phyloP scores from a whole-genome alignment of 2,797 vertebrate genomes.

The Hephaestus fuliginosus region DNA sequence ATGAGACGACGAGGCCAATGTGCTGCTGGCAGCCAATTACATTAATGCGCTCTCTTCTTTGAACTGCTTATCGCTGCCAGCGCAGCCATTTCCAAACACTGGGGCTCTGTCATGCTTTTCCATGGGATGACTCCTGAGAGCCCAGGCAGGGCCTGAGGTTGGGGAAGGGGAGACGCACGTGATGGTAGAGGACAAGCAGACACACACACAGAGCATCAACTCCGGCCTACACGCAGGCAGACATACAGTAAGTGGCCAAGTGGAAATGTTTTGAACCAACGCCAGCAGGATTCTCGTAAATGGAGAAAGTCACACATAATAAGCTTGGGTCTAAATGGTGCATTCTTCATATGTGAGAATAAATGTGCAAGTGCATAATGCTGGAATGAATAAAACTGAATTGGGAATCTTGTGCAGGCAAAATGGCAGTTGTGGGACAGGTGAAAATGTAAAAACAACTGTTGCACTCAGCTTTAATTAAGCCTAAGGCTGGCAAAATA shows the following conservation, averaged over 20 bases:
- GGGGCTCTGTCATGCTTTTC: slow-evolving; percentile 83
- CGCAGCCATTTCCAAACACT: slow-evolving; percentile 85
- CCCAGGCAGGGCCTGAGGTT: slow-evolving; percentile 65
- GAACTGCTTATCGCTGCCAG: slow-evolving; percentile 90
- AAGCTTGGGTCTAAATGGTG: slow-evolving; percentile 27
- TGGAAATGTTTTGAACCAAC: slow-evolving; percentile 54
- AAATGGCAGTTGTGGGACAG: slow-evolving; percentile 2
- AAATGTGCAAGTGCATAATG: slow-evolving; percentile 12
- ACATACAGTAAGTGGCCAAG: slow-evolving; percentile 44
- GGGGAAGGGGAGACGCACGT: slow-evolving; percentile 63
- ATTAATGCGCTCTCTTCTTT: slow-evolving; percentile 88
- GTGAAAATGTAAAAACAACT: background rate
- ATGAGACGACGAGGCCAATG: slow-evolving; percentile 81
- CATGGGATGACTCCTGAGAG: slow-evolving; percentile 80
- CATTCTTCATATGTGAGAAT: slow-evolving; percentile 20
- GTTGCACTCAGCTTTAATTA: slow-evolving; percentile 2
- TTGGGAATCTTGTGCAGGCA: slow-evolving; percentile 14
- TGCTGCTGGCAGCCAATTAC: slow-evolving; percentile 89
- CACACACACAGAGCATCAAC: slow-evolving; percentile 38
- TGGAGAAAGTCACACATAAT: slow-evolving; percentile 44
- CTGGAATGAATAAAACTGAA: slow-evolving; percentile 4
- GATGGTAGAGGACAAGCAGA: slow-evolving; percentile 68
- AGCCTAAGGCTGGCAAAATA: background rate
- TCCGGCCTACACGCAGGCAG: slow-evolving; percentile 45
- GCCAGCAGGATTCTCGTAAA: slow-evolving; percentile 44